These are phyloP conservation scores for Poecilia wingei DNA, from an alignment of 2,797 vertebrate genomes.

Conservation along the genomic window DNA sequence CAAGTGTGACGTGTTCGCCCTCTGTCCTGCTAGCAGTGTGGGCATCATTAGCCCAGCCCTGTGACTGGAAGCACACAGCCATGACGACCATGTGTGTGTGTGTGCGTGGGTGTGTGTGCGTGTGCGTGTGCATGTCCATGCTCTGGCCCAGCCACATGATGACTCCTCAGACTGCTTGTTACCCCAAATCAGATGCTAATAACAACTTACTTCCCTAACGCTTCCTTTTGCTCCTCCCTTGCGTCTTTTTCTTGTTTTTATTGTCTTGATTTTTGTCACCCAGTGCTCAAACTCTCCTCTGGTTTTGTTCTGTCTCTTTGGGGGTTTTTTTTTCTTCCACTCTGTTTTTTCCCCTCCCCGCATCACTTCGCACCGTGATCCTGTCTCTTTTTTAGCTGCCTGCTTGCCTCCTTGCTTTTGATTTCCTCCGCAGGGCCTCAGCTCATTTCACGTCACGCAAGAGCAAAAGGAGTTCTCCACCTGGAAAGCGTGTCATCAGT, in stretches of 20 bases:
- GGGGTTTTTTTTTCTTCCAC: not conserved
- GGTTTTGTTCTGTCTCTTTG: slow-evolving; percentile 41
- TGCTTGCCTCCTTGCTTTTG: slow-evolving; percentile 11
- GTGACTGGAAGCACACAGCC: slow-evolving; percentile 10
- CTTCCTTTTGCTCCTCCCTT: not conserved
- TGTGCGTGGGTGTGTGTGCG: not conserved
- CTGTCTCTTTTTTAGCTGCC: slow-evolving; percentile 7
- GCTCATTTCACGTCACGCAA: not conserved
- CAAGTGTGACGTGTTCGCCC: slow-evolving; percentile 34
- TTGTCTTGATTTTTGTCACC: not conserved
- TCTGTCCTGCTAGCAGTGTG: slow-evolving; percentile 32
- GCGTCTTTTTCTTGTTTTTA: not conserved
- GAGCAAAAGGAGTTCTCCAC: not conserved
- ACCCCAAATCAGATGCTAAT: not conserved
- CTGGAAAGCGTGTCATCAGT: not conserved
- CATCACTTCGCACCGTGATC: not conserved
- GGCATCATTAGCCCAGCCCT: slow-evolving; percentile 48
- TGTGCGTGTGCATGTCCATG: slow-evolving; percentile 4
- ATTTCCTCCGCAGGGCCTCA: slow-evolving; percentile 20
- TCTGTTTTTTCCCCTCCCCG: not conserved
- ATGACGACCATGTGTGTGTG: not conserved
- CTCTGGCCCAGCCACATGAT: slow-evolving; percentile 11
- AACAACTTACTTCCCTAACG: not conserved
- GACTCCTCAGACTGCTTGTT: slow-evolving; percentile 39
- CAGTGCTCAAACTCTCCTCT: not conserved